A percentile compares a stretch with the other conserved stretches of the same genome.
Conservation (phyloP, 2,113 vertebrate species). For the Prunella himalayana region DNA sequence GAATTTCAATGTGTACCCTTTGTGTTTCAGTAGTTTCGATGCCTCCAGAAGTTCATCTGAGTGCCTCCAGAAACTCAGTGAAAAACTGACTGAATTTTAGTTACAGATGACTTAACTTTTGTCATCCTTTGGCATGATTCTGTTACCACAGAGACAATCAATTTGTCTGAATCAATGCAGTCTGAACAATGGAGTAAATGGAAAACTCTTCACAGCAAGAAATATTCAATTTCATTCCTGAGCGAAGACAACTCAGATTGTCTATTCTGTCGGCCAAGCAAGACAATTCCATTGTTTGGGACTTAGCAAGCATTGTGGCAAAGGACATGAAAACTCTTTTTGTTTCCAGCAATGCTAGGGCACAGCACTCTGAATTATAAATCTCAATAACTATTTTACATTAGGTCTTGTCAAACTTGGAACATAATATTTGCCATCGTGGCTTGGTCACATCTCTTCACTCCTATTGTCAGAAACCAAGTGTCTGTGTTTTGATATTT, state of each 20-base stretch:
- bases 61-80: not conserved
- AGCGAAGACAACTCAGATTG: not conserved
- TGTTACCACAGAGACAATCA: conserved; percentile 11
- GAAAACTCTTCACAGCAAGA: conserved; percentile 29
- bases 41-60: not conserved
- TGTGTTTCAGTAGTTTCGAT: not conserved
- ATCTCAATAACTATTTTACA: not conserved
- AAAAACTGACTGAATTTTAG: not conserved
- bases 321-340: not conserved
- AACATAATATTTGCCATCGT: not conserved
- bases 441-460: not conserved
- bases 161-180: conserved; percentile 2
- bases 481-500: not conserved
- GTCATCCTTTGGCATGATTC: not conserved
- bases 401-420: not conserved
- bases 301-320: not conserved
- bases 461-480: not conserved
- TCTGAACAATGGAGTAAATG: conserved; percentile 14
- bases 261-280: conserved; percentile 6
- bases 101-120: not conserved
- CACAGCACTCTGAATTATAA: not conserved
- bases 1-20: not conserved
- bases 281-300: conserved; percentile 14
- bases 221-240: conserved; percentile 26
- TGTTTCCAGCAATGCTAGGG: not conserved